These are phyloP conservation scores for Brachionichthys hirsutus DNA, from an alignment of 2,113 vertebrate species.

Conservation along the genomic window DNA sequence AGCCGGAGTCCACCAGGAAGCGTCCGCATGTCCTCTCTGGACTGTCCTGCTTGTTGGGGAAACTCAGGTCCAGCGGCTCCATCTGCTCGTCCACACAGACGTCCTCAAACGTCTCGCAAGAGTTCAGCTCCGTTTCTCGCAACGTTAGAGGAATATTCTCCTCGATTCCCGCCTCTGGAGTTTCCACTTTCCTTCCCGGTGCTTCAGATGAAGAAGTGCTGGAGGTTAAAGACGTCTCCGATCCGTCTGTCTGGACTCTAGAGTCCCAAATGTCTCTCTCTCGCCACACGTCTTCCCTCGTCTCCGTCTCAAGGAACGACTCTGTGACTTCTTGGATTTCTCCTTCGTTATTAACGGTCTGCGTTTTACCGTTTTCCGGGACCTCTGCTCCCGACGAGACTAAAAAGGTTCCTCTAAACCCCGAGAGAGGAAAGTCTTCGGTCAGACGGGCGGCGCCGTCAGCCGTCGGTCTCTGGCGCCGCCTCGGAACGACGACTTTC, in stretches of 20 bases:
- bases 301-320: conserved; percentile 23
- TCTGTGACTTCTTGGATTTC: conserved; percentile 23
- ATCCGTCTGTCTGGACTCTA: neutral
- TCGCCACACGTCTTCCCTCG: conserved; percentile 4
- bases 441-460: conserved; percentile 57
- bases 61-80: conserved; percentile 76
- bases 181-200: conserved; percentile 42
- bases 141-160: conserved; percentile 32
- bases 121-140: conserved; percentile 29
- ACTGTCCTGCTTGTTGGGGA: conserved; percentile 67
- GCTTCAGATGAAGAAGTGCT: conserved; percentile 6
- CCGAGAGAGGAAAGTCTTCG: conserved; percentile 62
- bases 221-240: conserved; percentile 26
- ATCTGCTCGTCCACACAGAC: conserved; percentile 52
- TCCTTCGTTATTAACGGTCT: conserved; percentile 17
- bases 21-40: conserved; percentile 44
- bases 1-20: conserved; percentile 54
- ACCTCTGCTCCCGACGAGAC: conserved; percentile 32
- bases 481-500: conserved; percentile 63
- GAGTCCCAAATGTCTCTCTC: conserved; percentile 8
- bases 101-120: conserved; percentile 6
- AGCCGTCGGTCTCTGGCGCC: conserved; percentile 62
- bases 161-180: conserved; percentile 23
- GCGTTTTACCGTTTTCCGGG: conserved; percentile 31
- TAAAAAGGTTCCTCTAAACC: conserved; percentile 24